Base-by-base conservation (phyloP, 1,140 invertebrate genomes). In the Drosophila auraria region DNA sequence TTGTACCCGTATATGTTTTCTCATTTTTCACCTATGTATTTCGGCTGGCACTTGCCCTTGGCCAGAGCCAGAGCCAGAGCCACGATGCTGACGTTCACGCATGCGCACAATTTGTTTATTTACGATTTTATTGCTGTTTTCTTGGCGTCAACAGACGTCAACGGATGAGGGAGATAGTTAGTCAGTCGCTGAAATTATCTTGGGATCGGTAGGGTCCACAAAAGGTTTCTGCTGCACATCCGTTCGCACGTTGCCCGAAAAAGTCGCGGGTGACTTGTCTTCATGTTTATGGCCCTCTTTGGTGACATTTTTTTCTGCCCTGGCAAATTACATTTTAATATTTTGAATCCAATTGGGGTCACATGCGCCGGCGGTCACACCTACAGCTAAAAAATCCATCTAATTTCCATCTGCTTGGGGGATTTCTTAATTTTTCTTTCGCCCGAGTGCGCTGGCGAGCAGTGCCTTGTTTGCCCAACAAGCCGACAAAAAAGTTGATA, bases 331-430 rank as follows among this genome's bases (percentile, higher is more conserved):
- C 53, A 66, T 78, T 82, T 79, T 84, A 82, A 89, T 78, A 69
- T 90, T 78, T 76, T 58, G 49, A 38, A 64, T 71, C 82, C 86
- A 89, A 89, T 89, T 89, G 82, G 86, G 86, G 86, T 89, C 86
- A 89, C 75, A 89, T 90, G 86, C 82, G 78, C 83, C 66, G 82
- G 51, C 76, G 75, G 86, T 86, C 86, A 79, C 86, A 82, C 86
- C 86, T 71, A 77, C 72, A 54, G 61, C 44, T 63, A 50, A 59
- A 71, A 62, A 60, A 27, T 58, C 40, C 57, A 70, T 64, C 57
- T 72, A 64, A 77, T 80, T 65, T 70, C 54, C 57, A 49, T 30
- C 45, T 71, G 45, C 51, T 82, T 72, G 61, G 54, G 54, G 66
- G 33, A 62, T 87, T 87, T 80, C 83, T 57, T 49, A 40, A 66